Base-by-base conservation (phyloP, 2,888 invertebrate species). In the Rambutsinella grinnellia region DNA sequence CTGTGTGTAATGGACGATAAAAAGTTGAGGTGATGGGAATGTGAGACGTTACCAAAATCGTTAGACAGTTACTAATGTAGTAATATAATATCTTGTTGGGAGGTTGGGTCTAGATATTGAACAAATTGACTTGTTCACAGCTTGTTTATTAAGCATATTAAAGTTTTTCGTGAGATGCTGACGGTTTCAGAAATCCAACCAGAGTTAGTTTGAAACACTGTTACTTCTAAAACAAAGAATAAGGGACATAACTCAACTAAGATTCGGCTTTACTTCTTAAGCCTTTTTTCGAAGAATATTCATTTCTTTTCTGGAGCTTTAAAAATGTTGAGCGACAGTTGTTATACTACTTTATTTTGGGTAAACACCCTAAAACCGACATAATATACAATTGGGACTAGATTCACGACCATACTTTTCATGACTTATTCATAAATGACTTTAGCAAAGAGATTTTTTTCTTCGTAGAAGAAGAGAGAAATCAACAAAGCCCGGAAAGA, bases 401-500 rank as follows among this genome's bases (percentile, higher is more conserved):
- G n/a, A n/a, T n/a, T n/a, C n/a, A n/a, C n/a, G n/a, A n/a, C n/a
- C n/a, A n/a, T n/a, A n/a, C 36, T 36, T 36, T 36, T 36, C 36
- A 36, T 13, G 36, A 36, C 36, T 36, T 36, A 5, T 36, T 36
- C 36, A 36, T 36, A 36, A 36, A 36, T 36, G 5, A 36, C 36
- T 36, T 36, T 8, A 13, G 36, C 5, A 36, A 36, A 36, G 6
- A 36, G 36, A 36, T 36, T 36, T 36, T 36, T 54, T 21, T 54
- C 6, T 56, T 5, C 6, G 13, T 26, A 56, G 13, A 10, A n/a
- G 15, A 5, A 23, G 21, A 36, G n/a, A 53, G 62, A 24, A 56
- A 60, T 63, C 71, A 71, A 71, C 71, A 63, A 51, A 23, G 60
- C 23, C 65, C 72, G 72, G 72, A 72, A 72, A 72, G n/a, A n/a